Evolutionary conservation across 2,797 vertebrate genomes (phyloP), one percentile per base, ranked within the genome.

Genomic region (Sternarchorhynchus goeldii): DNA sequence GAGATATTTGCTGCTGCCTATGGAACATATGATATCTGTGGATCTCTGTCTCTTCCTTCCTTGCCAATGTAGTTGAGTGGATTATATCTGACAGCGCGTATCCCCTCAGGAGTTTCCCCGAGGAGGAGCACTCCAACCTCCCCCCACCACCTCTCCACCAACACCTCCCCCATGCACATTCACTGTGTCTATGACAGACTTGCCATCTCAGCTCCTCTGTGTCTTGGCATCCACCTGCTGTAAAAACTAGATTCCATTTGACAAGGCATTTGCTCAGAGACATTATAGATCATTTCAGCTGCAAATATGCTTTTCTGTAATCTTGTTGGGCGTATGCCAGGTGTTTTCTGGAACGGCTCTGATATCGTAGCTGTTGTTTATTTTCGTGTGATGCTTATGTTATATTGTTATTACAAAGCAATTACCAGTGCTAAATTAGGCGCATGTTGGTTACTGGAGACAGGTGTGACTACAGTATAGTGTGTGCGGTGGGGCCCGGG

Each of bases 11-110:
- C 1, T 5, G 10, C 63, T 39, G 73, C 76, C 70, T 79, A 34
- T 70, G 77, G 77, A 79, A 57, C 79, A 74, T 14, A 82, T 66
- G 58, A 50, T 66, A 58, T 64, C 34, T 76, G 45, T 34, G 78
- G 25, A 66, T 67, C 74, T 29, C 10, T 34, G 41, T 29, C 76
- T 55, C 69, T 58, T 53, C 55, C 21, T 20, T 29, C 65, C 50
- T 75, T 76, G 77, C 76, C 59, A 67, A 62, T 74, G 67, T 70
- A 57, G 59, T 57, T 53, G 60, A 73, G 53, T 58, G 53, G 60
- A 66, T 82, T 84, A 73, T 57, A 65, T 75, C 65, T 74, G 77
- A 84, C 77, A 82, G 80, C 74, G 64, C 76, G 68, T 60, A 73
- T 81, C 63, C 79, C 73, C 79, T 67, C 41, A 20, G 66, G 82